Conservation (phyloP, 2,888 invertebrate species). For the Germaria angustata region DNA sequence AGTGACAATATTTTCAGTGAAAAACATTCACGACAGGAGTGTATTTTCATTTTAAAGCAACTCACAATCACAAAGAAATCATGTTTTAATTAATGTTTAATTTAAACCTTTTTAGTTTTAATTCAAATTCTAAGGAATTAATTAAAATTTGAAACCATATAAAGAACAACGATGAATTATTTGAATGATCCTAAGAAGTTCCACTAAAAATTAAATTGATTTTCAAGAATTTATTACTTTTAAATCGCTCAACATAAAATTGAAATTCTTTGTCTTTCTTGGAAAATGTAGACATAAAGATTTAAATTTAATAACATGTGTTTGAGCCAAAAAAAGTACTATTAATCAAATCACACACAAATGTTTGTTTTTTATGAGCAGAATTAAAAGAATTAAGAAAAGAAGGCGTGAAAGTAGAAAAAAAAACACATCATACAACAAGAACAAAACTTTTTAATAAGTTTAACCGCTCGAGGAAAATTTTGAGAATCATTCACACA, state of each 20-base stretch:
- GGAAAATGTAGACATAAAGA: neutral
- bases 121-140: neutral
- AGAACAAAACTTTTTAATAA: constrained; percentile 63
- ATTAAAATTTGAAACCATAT: neutral
- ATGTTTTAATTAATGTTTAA: no score
- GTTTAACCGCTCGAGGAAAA: constrained; percentile 63
- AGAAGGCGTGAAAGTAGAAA: constrained; percentile 15
- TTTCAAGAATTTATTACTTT: neutral
- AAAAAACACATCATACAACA: neutral
- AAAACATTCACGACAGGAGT: no score
- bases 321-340: neutral
- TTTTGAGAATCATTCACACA: constrained; percentile 26
- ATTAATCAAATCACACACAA: constrained; percentile 14
- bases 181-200: no score
- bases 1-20: no score
- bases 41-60: no score
- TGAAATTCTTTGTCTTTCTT: neutral
- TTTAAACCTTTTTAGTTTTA: neutral
- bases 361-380: constrained; percentile 20
- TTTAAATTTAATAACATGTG: neutral
- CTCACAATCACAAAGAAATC: no score
- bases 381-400: neutral
- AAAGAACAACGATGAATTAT: no score
- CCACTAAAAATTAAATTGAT: neutral
- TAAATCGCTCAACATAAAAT: neutral